These are phyloP conservation scores for Leguminivora glycinivorella DNA, from an alignment of 1,140 invertebrate species.

Conservation along the genomic window DNA sequence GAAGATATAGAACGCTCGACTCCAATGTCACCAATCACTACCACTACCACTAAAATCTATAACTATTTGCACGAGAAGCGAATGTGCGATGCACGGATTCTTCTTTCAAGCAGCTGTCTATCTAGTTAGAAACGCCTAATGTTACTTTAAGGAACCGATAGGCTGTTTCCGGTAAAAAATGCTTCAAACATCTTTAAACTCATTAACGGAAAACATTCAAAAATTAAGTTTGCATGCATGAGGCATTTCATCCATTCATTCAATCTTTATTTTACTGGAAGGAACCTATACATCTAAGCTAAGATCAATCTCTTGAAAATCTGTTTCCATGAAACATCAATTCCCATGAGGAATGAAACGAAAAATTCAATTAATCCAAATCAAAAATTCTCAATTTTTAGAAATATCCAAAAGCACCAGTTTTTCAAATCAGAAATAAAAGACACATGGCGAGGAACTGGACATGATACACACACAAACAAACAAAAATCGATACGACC, in stretches of 20 bases:
- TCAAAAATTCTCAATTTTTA: slow-evolving; percentile 37
- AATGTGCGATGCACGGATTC: slow-evolving; percentile 77
- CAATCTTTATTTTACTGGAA: slow-evolving; percentile 59
- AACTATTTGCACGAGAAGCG: slow-evolving; percentile 76
- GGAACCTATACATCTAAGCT: slow-evolving; percentile 62
- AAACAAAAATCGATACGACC: slow-evolving; percentile 5
- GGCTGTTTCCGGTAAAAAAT: slow-evolving; percentile 65
- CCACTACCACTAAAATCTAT: slow-evolving; percentile 69
- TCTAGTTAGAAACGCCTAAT: slow-evolving; percentile 76
- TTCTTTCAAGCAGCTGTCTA: slow-evolving; percentile 77
- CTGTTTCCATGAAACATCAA: slow-evolving; percentile 69
- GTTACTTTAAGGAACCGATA: slow-evolving; percentile 64
- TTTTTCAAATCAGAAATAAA: slow-evolving; percentile 45
- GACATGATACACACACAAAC: slow-evolving; percentile 33
- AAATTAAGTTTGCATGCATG: neutral
- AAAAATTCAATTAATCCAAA: slow-evolving; percentile 63
- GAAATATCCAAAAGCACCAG: slow-evolving; percentile 76
- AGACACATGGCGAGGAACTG: slow-evolving; percentile 39
- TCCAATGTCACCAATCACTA: slow-evolving; percentile 66
- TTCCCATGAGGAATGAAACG: slow-evolving; percentile 78
- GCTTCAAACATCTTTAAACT: slow-evolving; percentile 6
- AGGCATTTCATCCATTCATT: slow-evolving; percentile 23
- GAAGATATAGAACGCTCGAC: slow-evolving; percentile 76
- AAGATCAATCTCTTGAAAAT: slow-evolving; percentile 65
- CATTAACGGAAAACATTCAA: slow-evolving; percentile 7